Evolutionary conservation across 1,140 invertebrate species (phyloP).

Genomic region (Temnothorax curvispinosus): DNA sequence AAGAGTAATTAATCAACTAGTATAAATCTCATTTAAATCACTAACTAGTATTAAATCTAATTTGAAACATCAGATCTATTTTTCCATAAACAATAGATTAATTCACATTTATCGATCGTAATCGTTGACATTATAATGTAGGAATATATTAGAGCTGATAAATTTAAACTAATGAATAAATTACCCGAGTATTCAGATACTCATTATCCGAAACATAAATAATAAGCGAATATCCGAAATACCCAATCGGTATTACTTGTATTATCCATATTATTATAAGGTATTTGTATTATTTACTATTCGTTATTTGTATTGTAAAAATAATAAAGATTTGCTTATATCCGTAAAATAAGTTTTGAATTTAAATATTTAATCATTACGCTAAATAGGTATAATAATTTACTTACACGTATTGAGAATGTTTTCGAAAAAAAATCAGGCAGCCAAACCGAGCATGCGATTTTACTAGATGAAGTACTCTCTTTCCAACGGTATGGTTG

Average conservation of each 20-base stretch:
- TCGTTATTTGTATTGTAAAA: background rate
- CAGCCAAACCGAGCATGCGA: too few relatives aligned
- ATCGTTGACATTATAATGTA: background rate
- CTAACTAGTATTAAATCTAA: background rate
- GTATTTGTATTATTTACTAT: too few relatives aligned
- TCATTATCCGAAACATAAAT: background rate
- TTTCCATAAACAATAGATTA: background rate
- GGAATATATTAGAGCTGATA: background rate
- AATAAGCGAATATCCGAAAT: background rate
- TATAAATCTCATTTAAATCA: background rate
- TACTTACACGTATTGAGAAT: too few relatives aligned
- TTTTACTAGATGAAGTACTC: too few relatives aligned
- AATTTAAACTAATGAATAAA: background rate
- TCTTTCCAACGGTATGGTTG: too few relatives aligned
- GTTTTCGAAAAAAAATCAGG: too few relatives aligned
- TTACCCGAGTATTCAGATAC: too few relatives aligned
- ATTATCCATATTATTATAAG: background rate
- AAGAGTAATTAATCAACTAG: background rate
- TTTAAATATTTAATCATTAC: background rate
- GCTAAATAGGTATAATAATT: too few relatives aligned
- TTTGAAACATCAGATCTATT: background rate
- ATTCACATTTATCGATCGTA: background rate
- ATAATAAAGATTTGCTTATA: background rate
- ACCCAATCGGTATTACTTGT: background rate
- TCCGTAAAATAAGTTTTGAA: background rate